Percentiles rank a stretch among this genome's conserved stretches.
These are phyloP conservation scores for Hyperoplus lanceolatus DNA, from an alignment of 2,797 vertebrate species.

Conservation along the genomic window DNA sequence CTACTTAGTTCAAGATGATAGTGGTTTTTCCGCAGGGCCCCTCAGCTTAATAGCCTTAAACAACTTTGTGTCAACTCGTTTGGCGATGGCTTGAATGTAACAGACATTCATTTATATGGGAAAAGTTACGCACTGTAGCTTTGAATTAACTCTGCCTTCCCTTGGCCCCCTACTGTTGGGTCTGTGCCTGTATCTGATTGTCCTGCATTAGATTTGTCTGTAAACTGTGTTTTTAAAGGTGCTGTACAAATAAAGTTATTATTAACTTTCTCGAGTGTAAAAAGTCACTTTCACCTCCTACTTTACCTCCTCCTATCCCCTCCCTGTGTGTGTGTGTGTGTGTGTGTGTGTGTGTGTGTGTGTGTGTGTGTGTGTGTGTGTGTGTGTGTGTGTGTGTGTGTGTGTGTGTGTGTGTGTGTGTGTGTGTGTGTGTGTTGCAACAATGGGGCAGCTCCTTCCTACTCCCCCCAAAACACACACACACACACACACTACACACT, in stretches of 20 bases:
- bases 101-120: too few relatives aligned
- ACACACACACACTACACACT: too few relatives aligned
- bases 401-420: constrained; percentile 22
- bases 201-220: background rate
- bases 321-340: constrained; percentile 29
- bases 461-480: constrained; percentile 6
- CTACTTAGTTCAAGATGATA: too few relatives aligned
- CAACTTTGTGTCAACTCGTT: too few relatives aligned
- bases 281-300: constrained; percentile 65
- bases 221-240: background rate
- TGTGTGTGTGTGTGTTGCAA: constrained; percentile 52
- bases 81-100: too few relatives aligned
- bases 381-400: constrained; percentile 25
- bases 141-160: too few relatives aligned
- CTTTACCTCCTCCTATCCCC: constrained; percentile 48
- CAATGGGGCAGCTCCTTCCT: constrained; percentile 73
- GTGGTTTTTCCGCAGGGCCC: too few relatives aligned
- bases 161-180: background rate
- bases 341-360: constrained; percentile 22
- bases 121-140: too few relatives aligned
- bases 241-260: too few relatives aligned
- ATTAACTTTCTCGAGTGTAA: constrained; percentile 50
- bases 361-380: constrained; percentile 23
- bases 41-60: too few relatives aligned
- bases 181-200: background rate